Base-by-base conservation (phyloP, 1,140 invertebrate genomes). In the Drosophila obscura region DNA sequence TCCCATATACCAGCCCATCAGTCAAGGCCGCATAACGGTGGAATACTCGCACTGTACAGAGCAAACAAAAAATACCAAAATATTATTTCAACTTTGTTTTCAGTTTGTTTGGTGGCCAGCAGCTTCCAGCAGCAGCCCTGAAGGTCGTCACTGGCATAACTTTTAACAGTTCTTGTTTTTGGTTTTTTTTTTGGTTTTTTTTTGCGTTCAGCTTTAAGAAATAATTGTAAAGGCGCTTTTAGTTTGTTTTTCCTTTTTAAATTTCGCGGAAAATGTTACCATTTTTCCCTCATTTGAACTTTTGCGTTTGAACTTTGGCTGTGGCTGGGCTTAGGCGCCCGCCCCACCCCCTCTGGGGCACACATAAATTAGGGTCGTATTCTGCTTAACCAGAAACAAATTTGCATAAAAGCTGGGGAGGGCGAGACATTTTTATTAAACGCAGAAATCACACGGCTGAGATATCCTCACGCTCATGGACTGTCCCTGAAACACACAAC, bases 381-480 rank as follows among this genome's bases (percentile, higher is more conserved):
- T 69, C 65, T 50, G 67, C 52, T 69, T 58, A 78, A 58, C 72
- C 83, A 59, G 51, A 59, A 83, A 74, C 52, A 13, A 39, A 87
- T 87, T 87, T 87, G 79, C 83, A 88, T 87, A 67, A 75, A 75
- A 49, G 44, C 9, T 41, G 46, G 35, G 43, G 28, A 58, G 46
- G 45, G 58, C 41, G 44, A 63, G 55, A 80, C 77, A 80, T 46
- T 60, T 60, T 43, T 49, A 67, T 80, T 65, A 80, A 77, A 77
- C 65, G 55, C 80, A 72, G 49, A 43, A 75, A 75, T 73, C 71
- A 73, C 71, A 73, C 71, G 69, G 71, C 69, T 56, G 69, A 73
- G 69, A 71, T 64, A 58, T 58, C 39, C 64, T 11, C 43, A 45
- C 57, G 26, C 28, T 13, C 24, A 35, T 13, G 31, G 51, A 53